Base-by-base conservation (phyloP, 1,140 invertebrate genomes). In the Anoplolepis gracilipes region DNA sequence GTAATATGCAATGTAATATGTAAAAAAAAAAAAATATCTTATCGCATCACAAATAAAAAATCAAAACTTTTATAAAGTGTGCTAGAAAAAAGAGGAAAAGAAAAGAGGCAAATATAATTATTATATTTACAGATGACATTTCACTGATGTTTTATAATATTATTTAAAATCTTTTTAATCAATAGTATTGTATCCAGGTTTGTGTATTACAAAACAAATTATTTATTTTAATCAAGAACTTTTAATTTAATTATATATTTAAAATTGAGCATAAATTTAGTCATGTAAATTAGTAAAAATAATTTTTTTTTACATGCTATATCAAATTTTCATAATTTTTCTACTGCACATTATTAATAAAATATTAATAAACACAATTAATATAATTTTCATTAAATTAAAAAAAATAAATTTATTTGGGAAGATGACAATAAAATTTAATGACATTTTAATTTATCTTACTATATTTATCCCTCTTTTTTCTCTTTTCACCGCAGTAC, bases 241-340 rank as follows among this genome's bases (percentile, higher is more conserved):
- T 36, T 2, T 5, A 61, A 62, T 62, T 61, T 46, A 61, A 28
- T n/a, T 49, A 3, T 28, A 64, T 33, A n/a, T 30, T 64, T 46
- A 64, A n/a, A 64, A 39, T 77, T 77, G 39, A 77, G 59, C 36
- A 77, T 62, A 16, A 11, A n/a, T 42, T 75, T 59, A 55, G 5
- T 19, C 22, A 61, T 19, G 2, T 64, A 77, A 16, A 49, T 30
- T 62, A n/a, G 39, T 30, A 62, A 33, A 75, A 75, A 36, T 3
- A n/a, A 39, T 75, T 75, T 1, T 49, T 49, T 49, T 16, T 19
- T 16, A 19, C 2, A 16, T 16, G 0, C 36, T 75, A 2, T 59
- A 19, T 59, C 8, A 57, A 59, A 11, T 55, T 10, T 22, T 36
- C 3, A 11, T 33, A 73, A 75, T 75, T 75, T 59, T 59, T 39